Base-by-base conservation (phyloP, 2,888 invertebrate species). In the Macrosoma leucophasiata region DNA sequence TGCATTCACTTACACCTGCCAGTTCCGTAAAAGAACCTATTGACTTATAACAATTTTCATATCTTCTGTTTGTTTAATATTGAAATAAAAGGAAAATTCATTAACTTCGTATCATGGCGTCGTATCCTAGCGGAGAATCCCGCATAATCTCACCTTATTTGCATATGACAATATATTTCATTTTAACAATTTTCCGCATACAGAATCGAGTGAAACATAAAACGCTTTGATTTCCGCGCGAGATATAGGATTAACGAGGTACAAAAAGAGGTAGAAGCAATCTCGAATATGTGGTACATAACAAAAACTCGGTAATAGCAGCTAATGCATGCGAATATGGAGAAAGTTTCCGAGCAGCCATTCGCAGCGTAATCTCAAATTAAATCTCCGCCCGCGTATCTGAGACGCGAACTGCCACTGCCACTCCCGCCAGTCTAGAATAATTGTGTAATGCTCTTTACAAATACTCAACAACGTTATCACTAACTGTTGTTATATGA, bases 351-450 rank as follows among this genome's bases (percentile, higher is more conserved):
- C 53, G 49, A 58, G 59, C 55, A 61, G 56, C 39, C 35, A 38
- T 38, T 38, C 35, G 50, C 60, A 46, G 64, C 74, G 58, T 71
- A 76, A 78, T 78, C 79, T 79, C 69, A 78, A 78, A 79, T 79
- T 74, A 76, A 78, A 78, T 78, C 77, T 75, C 56, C 46, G 58
- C 57, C 60, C 56, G 53, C 57, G 59, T 56, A 59, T 55, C 57
- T 56, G 54, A 63, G 59, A 56, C 62, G 61, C 52, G 53, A 54
- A 56, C 58, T 54, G 57, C 52, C 57, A 56, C 43, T 43, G n/a
- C n/a, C n/a, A n/a, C n/a, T n/a, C n/a, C n/a, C 50, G 43, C 46
- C 48, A 53, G 60, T 64, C 22, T 36, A 31, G 31, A 31, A 36
- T 30, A 36, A 36, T 36, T 22, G 26, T 12, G 26, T n/a, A n/a